Evolutionary conservation across 2,797 vertebrate genomes (phyloP), one percentile per base, ranked within the genome.

Genomic region (Cyclopterus lumpus): DNA sequence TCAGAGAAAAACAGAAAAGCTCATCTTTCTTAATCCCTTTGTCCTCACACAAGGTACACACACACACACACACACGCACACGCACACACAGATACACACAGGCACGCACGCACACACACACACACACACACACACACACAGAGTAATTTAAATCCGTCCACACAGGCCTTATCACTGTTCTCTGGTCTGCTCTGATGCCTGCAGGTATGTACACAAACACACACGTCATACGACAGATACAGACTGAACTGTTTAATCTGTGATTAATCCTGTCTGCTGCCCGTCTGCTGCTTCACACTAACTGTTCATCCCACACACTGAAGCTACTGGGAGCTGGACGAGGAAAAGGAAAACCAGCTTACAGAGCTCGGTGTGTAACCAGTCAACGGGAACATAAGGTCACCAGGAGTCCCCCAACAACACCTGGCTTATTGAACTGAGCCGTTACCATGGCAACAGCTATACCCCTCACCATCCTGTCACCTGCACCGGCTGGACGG

Each of bases 181-280:
- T 64, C 18, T 44, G 62, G 67, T 73, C 55, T 73, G 49, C 28
- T 42, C 71, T 53, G 65, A 78, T 62, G 67, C 75, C 61, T 70
- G 26, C 40, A 75, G 71, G 64, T 72, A 59, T 65, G 16, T 32
- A 38, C 65, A 68, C 64, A 81, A 40, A 73, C 62, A 75, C 63
- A 65, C 68, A 73, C 51, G 28, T 28, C 49, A 26, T 62, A 53
- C 8, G 71, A 42, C 44, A 67, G 64, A 83, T 54, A 77, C 20
- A 1, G 28, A 42, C 18, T n/a, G 22, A 63, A 75, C 40, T 61
- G 32, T 73, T 73, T 66, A 74, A 68, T 82, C 79, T 85, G 73
- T 49, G 59, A 49, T 63, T 85, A 86, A 85, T 82, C 72, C 75
- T 74, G 67, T 74, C 78, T 83, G 73, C 38, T 71, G 59, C 75